phyloP scores from a whole-genome alignment of 2,797 vertebrate genomes.

The Pitangus sulphuratus region DNA sequence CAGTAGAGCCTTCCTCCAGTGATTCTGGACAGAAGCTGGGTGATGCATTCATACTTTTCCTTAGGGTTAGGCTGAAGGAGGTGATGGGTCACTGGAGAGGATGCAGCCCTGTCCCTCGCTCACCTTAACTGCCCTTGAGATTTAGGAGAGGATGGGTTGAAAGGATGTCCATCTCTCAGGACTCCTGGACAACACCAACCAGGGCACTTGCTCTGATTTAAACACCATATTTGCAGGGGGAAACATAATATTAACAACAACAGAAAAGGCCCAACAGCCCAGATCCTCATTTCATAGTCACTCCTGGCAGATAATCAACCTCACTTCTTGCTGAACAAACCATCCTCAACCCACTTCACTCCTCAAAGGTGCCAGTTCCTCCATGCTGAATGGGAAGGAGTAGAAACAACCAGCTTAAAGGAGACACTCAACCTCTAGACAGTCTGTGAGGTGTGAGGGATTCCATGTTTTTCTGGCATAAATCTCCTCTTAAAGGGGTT shows the following conservation, averaged over 20 bases:
- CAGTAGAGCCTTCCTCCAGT: neutral
- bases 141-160: neutral
- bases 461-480: neutral
- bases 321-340: neutral
- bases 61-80: neutral
- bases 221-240: accelerated
- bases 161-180: neutral
- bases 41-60: neutral
- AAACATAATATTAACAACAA: neutral
- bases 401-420: neutral
- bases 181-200: neutral
- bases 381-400: accelerated
- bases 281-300: neutral
- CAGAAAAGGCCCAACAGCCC: neutral
- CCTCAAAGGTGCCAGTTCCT: neutral
- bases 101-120: neutral
- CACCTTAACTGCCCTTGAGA: neutral
- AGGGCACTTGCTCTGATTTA: neutral
- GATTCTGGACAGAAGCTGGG: neutral
- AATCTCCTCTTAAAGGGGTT: constrained; percentile 17
- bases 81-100: neutral
- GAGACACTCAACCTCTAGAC: neutral
- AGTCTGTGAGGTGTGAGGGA: neutral
- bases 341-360: neutral
- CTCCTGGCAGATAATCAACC: neutral